phyloP scores from a whole-genome alignment of 92 coral and sea anemone genomes.

The Chrysogorgia sp. region DNA sequence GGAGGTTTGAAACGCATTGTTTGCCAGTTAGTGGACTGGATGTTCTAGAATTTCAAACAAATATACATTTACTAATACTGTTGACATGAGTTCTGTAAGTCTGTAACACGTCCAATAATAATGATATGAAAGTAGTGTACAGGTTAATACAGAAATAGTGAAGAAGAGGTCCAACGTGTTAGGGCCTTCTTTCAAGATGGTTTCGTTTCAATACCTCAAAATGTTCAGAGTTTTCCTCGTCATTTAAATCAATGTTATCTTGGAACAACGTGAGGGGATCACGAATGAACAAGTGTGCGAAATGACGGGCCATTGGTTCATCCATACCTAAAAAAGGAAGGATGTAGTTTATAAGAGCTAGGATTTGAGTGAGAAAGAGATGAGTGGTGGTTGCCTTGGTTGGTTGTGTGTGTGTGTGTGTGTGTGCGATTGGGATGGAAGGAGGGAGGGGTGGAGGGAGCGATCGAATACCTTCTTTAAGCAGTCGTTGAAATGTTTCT shows the following conservation, averaged over 20 bases:
- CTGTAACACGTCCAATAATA: background rate
- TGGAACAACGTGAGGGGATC: constrained; percentile 89
- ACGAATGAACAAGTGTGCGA: constrained; percentile 90
- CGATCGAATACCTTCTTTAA: constrained; percentile 75
- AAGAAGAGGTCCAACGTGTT: too few species aligned
- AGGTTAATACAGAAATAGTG: background rate
- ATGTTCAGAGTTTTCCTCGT: constrained; percentile 80
- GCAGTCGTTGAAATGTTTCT: constrained; percentile 76
- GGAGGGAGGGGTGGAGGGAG: background rate
- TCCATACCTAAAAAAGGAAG: constrained; percentile 73
- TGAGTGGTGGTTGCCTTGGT: too few species aligned
- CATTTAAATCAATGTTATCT: constrained; percentile 88
- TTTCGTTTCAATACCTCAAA: constrained; percentile 69
- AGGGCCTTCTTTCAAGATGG: too few species aligned
- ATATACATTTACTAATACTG: too few species aligned
- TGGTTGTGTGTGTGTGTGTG: too few species aligned
- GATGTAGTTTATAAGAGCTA: too few species aligned
- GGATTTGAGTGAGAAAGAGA: too few species aligned
- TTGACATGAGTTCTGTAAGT: too few species aligned
- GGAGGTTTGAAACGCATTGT: constrained; percentile 98
- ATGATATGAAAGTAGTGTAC: background rate
- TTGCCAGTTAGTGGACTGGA: constrained; percentile 99
- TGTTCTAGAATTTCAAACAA: constrained; percentile 69
- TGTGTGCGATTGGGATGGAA: background rate
- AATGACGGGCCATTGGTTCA: constrained; percentile 84